These are phyloP conservation scores for Pangasius krempfi DNA, from an alignment of 2,797 vertebrate genomes.

Conservation along the genomic window DNA sequence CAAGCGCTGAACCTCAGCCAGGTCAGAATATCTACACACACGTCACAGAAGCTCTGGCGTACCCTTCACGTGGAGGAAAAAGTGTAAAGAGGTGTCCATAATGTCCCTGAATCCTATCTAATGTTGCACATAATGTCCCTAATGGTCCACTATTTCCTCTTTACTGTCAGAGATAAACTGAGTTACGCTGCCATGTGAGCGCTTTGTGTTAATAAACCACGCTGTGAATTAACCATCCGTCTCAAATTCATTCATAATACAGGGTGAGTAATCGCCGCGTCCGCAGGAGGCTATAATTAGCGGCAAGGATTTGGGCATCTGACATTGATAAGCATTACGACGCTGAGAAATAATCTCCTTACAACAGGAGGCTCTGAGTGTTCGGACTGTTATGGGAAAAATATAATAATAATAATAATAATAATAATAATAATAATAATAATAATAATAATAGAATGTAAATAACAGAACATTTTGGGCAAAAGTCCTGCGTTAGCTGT, in stretches of 20 bases:
- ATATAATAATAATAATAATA: neutral
- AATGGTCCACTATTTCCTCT: constrained; percentile 5
- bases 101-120: constrained; percentile 2
- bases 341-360: constrained; percentile 71
- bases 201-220: constrained; percentile 8
- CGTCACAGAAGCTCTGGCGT: constrained; percentile 16
- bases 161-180: constrained; percentile 20
- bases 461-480: too few relatives aligned
- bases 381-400: neutral
- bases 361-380: constrained; percentile 60
- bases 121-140: constrained; percentile 12
- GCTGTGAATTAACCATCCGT: constrained; percentile 31
- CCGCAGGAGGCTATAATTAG: constrained; percentile 62
- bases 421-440: too few relatives aligned
- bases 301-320: constrained; percentile 67
- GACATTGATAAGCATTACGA: constrained; percentile 69
- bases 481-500: neutral
- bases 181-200: neutral
- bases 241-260: constrained; percentile 49
- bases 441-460: too few relatives aligned
- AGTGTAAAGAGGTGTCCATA: neutral
- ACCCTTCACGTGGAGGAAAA: constrained; percentile 37
- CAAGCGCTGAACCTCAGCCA: neutral
- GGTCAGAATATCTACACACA: constrained; percentile 9
- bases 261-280: constrained; percentile 44